These are phyloP conservation scores for Ornithoptera alexandrae DNA, from an alignment of 2,888 invertebrate species.

Conservation along the genomic window DNA sequence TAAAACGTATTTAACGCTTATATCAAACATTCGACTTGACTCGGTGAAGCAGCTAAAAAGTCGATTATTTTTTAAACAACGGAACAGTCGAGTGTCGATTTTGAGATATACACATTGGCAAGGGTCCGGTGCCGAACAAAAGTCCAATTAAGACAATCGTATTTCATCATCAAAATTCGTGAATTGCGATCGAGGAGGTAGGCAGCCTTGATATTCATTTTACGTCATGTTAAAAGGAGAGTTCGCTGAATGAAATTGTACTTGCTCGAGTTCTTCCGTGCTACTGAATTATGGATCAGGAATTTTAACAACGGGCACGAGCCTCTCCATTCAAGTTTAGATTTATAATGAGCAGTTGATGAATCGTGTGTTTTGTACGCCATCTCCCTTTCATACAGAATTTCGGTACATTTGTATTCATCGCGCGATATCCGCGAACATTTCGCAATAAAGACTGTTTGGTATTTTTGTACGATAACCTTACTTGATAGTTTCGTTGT, in stretches of 20 bases:
- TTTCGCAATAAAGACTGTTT: constrained; percentile 22
- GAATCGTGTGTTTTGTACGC: constrained; percentile 21
- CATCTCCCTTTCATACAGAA: constrained; percentile 25
- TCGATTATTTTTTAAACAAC: constrained; percentile 12
- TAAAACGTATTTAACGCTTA: constrained; percentile 26
- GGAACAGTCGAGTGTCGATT: constrained; percentile 23
- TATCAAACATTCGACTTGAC: constrained; percentile 3
- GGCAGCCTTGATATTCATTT: constrained; percentile 22
- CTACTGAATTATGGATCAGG: constrained; percentile 28
- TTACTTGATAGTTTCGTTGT: constrained; percentile 18
- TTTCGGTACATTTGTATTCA: constrained; percentile 24
- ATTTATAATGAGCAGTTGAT: constrained; percentile 26
- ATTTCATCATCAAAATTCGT: constrained; percentile 25
- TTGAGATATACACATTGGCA: constrained; percentile 18
- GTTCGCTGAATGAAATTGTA: constrained; percentile 22
- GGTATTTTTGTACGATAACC: constrained; percentile 14
- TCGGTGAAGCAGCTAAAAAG: constrained; percentile 10
- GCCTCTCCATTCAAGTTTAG: constrained; percentile 31
- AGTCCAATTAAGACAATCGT: constrained; percentile 29
- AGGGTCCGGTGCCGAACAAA: constrained; percentile 21
- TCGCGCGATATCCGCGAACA: constrained; percentile 11
- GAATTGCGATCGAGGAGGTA: constrained; percentile 22
- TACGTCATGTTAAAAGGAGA: constrained; percentile 20
- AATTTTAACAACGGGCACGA: constrained; percentile 30
- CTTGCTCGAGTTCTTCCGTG: constrained; percentile 25